phyloP scores from a whole-genome alignment of 2,888 invertebrate genomes.

The Syrphus vitripennis region DNA sequence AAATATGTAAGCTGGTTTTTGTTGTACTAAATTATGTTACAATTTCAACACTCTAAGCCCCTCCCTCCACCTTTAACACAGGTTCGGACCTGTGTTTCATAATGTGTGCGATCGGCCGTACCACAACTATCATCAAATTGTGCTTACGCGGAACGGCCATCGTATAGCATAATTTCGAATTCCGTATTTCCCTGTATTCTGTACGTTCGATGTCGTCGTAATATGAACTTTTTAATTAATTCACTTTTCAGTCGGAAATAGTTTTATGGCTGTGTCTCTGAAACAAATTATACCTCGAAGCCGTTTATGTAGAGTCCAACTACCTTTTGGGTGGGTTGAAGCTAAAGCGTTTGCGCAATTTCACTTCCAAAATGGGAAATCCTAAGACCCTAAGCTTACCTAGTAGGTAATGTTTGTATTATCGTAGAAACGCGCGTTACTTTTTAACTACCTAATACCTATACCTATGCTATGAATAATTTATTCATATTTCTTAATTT shows the following conservation, averaged over 20 bases:
- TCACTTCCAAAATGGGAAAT: slow-evolving; percentile 45
- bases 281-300: slow-evolving; percentile 49
- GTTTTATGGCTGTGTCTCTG: slow-evolving; percentile 66
- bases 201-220: slow-evolving; percentile 62
- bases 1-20: no score
- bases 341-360: slow-evolving; percentile 54
- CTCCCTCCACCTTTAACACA: neutral
- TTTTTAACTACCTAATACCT: neutral
- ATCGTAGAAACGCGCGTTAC: neutral
- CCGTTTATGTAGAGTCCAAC: slow-evolving; percentile 55
- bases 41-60: neutral
- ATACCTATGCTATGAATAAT: neutral
- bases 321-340: slow-evolving; percentile 34
- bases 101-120: slow-evolving; percentile 44
- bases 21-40: no score
- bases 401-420: no score
- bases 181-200: slow-evolving; percentile 59
- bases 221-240: slow-evolving; percentile 70
- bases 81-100: neutral
- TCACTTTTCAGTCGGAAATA: slow-evolving; percentile 61
- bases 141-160: slow-evolving; percentile 38
- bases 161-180: slow-evolving; percentile 40
- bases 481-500: slow-evolving; percentile 11
- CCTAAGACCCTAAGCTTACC: slow-evolving; percentile 26
- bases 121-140: slow-evolving; percentile 52